These are phyloP conservation scores for Etheostoma spectabile DNA, from an alignment of 2,113 vertebrate species.

Conservation along the genomic window DNA sequence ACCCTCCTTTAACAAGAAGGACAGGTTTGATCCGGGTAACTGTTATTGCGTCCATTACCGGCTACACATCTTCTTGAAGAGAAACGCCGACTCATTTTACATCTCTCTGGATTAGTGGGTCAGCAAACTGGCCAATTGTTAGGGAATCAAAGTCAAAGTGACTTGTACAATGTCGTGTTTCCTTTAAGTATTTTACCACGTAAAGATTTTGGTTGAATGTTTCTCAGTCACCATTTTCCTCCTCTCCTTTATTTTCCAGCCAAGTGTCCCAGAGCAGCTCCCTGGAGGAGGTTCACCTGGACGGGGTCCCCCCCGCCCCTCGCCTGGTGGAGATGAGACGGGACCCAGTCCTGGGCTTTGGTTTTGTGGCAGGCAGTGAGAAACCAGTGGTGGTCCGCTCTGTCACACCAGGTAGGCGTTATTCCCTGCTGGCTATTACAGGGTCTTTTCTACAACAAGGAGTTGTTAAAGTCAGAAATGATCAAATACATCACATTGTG, in stretches of 20 bases:
- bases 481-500: neutral
- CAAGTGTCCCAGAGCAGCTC: slow-evolving; percentile 93
- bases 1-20: neutral
- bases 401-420: slow-evolving; percentile 89
- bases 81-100: slow-evolving; percentile 43
- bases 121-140: neutral
- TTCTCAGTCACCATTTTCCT: neutral
- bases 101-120: slow-evolving; percentile 10
- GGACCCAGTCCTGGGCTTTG: slow-evolving; percentile 96
- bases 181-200: neutral
- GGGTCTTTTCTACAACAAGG: neutral
- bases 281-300: slow-evolving; percentile 94
- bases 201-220: neutral
- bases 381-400: slow-evolving; percentile 98
- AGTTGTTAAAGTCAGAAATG: neutral
- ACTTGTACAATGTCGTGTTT: neutral
- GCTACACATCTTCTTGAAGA: neutral
- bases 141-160: slow-evolving; percentile 5
- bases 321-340: slow-evolving; percentile 95
- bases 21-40: neutral
- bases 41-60: slow-evolving; percentile 11
- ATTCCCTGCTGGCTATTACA: neutral
- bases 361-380: slow-evolving; percentile 97
- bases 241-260: slow-evolving; percentile 73
- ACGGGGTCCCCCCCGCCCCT: slow-evolving; percentile 90